phyloP scores from a whole-genome alignment of 2,113 vertebrate species.

The Microcebus lehilahytsara region DNA sequence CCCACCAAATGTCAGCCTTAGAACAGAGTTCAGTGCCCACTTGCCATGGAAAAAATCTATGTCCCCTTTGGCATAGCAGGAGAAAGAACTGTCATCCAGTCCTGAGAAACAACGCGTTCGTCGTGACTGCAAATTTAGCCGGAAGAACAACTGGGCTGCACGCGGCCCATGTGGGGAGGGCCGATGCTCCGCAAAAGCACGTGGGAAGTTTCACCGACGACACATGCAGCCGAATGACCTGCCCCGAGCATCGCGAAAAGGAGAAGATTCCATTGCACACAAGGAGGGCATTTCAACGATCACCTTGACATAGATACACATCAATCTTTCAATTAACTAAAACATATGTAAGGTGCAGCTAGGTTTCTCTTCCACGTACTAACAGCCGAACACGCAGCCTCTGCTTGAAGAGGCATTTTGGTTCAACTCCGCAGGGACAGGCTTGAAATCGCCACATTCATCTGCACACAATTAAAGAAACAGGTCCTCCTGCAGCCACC shows the following conservation, averaged over 20 bases:
- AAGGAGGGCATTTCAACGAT: slow-evolving; percentile 48
- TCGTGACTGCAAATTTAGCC: slow-evolving; percentile 48
- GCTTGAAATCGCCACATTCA: neutral
- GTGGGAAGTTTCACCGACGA: slow-evolving; percentile 55
- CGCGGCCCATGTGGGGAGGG: slow-evolving; percentile 58
- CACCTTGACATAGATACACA: slow-evolving; percentile 52
- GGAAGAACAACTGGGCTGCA: slow-evolving; percentile 65
- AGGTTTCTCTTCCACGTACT: neutral
- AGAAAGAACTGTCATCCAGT: neutral
- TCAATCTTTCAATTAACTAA: slow-evolving; percentile 29
- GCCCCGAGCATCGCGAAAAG: neutral
- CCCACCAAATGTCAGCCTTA: neutral
- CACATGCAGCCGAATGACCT: slow-evolving; percentile 43
- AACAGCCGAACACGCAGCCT: neutral
- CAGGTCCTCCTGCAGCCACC: neutral
- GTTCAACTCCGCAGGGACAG: neutral
- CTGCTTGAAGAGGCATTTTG: neutral
- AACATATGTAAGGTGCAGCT: neutral
- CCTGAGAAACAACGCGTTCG: slow-evolving; percentile 19
- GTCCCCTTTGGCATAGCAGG: neutral
- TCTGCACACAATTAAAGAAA: neutral
- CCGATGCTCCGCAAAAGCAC: slow-evolving; percentile 41
- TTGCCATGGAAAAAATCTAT: neutral
- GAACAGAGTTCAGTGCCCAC: neutral
- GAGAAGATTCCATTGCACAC: slow-evolving; percentile 47